phyloP scores from a whole-genome alignment of 2,797 vertebrate genomes.

The Masticophis lateralis region DNA sequence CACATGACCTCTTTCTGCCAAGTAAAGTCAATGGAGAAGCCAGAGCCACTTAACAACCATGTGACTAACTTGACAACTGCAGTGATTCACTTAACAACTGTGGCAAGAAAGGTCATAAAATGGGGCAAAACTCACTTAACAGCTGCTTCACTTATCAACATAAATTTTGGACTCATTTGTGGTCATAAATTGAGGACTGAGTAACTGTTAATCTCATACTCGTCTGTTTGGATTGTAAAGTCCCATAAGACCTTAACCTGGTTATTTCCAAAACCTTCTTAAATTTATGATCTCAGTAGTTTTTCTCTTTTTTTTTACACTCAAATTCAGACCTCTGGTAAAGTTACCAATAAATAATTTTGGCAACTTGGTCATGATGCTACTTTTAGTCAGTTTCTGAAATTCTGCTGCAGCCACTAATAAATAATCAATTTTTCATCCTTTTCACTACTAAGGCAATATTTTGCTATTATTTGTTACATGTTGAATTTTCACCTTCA shows the following conservation, averaged over 20 bases:
- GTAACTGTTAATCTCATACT: background rate
- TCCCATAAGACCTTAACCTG: background rate
- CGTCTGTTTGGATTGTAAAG: background rate
- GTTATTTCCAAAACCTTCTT: background rate
- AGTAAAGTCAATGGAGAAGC: background rate
- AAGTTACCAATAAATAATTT: background rate
- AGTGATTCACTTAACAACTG: background rate
- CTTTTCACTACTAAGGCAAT: background rate
- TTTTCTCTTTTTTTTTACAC: background rate
- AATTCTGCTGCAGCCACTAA: background rate
- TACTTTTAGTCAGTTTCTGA: background rate
- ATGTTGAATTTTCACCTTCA: background rate
- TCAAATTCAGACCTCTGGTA: background rate
- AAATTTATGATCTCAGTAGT: background rate
- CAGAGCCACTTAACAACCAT: background rate
- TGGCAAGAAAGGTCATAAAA: background rate
- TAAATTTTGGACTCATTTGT: background rate
- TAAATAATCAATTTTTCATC: background rate
- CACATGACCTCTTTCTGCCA: background rate
- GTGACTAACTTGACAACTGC: background rate
- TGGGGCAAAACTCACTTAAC: background rate
- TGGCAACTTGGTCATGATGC: background rate
- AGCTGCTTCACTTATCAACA: background rate
- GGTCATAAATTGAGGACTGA: background rate
- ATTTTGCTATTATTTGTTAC: background rate